Percentiles rank a stretch among this genome's conserved stretches.
Conservation (phyloP, 2,113 vertebrate genomes). For the Monarcha castaneiventris region DNA sequence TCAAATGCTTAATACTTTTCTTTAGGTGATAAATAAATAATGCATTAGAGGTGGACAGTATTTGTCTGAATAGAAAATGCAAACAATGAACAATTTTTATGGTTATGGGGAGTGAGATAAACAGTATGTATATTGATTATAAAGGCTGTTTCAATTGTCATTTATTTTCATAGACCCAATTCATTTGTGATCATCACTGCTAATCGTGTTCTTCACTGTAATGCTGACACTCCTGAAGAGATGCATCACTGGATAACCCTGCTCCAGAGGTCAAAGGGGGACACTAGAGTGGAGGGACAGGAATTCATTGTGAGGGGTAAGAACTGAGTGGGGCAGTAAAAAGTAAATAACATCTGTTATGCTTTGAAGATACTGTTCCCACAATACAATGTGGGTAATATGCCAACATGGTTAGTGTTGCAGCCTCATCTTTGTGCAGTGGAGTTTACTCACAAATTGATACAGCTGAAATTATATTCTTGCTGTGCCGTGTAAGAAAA, state of each 20-base stretch:
- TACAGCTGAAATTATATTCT: background rate
- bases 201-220: slow-evolving; percentile 94
- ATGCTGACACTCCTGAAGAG: slow-evolving; percentile 94
- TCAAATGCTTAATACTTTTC: background rate
- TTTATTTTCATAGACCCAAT: slow-evolving; percentile 79
- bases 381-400: background rate
- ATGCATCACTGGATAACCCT: slow-evolving; percentile 99
- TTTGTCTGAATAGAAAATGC: background rate
- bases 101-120: background rate
- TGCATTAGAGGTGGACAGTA: background rate
- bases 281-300: slow-evolving; percentile 93
- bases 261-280: slow-evolving; percentile 94
- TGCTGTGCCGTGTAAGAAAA: background rate
- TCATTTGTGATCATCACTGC: slow-evolving; percentile 98
- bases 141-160: background rate
- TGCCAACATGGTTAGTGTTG: background rate
- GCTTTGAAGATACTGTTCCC: background rate
- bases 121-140: background rate
- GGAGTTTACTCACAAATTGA: background rate
- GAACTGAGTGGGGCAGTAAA: background rate
- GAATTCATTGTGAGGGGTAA: slow-evolving; percentile 96
- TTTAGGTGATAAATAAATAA: slow-evolving; percentile 17
- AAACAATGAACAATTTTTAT: background rate
- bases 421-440: background rate
- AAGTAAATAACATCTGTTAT: background rate